These are phyloP conservation scores for Amniataba percoides DNA, from an alignment of 2,797 vertebrate genomes.

Conservation along the genomic window DNA sequence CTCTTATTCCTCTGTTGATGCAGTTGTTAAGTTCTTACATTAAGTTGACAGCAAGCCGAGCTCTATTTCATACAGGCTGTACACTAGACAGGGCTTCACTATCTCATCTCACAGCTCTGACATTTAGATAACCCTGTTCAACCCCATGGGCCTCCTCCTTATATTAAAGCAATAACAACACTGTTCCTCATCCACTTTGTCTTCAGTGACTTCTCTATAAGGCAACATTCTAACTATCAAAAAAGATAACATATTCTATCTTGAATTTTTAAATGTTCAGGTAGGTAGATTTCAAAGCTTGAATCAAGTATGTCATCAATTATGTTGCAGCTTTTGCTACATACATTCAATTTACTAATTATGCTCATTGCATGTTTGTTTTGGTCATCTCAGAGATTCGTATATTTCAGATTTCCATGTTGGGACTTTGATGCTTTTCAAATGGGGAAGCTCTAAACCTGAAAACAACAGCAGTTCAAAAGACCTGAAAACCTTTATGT, in stretches of 20 bases:
- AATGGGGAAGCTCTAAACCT: background rate
- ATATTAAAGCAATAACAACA: background rate
- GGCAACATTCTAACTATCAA: background rate
- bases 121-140: background rate
- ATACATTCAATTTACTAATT: background rate
- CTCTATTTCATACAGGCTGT: slow-evolving; percentile 3
- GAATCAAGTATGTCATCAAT: background rate
- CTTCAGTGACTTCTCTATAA: background rate
- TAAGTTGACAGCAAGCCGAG: background rate
- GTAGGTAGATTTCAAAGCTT: background rate
- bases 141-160: background rate
- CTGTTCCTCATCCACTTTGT: background rate
- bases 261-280: background rate
- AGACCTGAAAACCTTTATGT: background rate
- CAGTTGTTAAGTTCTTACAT: slow-evolving; percentile 28
- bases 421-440: background rate
- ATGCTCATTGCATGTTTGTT: background rate
- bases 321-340: background rate
- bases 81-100: background rate
- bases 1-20: slow-evolving; percentile 23
- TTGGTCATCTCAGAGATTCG: background rate
- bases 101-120: background rate
- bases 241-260: background rate
- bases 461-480: background rate
- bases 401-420: background rate